Evolutionary conservation across 2,888 invertebrate species (phyloP), one percentile per base, ranked within the genome.

Genomic region (Drosophila siamana): DNA sequence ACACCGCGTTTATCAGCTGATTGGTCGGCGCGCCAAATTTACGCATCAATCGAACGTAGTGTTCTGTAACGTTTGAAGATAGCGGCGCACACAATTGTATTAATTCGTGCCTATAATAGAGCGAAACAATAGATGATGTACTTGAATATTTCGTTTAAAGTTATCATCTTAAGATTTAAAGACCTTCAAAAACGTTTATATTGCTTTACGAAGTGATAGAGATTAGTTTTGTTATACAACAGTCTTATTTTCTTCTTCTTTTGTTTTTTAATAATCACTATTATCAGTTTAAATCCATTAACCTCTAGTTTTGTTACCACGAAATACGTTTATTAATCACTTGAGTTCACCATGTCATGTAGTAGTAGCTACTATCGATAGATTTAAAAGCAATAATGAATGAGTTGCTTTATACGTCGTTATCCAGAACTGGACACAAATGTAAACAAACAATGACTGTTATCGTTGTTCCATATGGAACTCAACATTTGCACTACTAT

Each of bases 1-100:
- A 82, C 74, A 72, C 85, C 87, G 73, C 79, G 73, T 28, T 69
- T 61, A 80, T 74, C 83, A 86, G 86, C 86, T 86, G 86, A 77
- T 86, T 75, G 54, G 61, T 69, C 69, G 78, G 65, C 90, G 88
- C 89, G 89, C 89, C 88, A 89, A 83, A 89, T 86, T 86, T 84
- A 84, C 81, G 84, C 85, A 79, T 87, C 85, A 82, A 85, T 82
- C 83, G 82, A 47, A 62, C 38, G 74, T 19, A 87, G 87, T 81
- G 83, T 15, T 86, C 84, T 38, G 19, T 22, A 77, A 66, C 70
- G 74, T 43, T n/a, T 28, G n/a, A 50, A 51, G 52, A 56, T 61
- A 74, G 66, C 74, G 60, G 63, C 71, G 48, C 41, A 54, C 28
- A 54, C 19, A 61, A 57, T 26, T 46, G 38, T 38, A 48, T 57